Percentiles rank a stretch among this genome's conserved stretches.
phyloP scores from a whole-genome alignment of 2,797 vertebrate species.

The Chromis chromis region DNA sequence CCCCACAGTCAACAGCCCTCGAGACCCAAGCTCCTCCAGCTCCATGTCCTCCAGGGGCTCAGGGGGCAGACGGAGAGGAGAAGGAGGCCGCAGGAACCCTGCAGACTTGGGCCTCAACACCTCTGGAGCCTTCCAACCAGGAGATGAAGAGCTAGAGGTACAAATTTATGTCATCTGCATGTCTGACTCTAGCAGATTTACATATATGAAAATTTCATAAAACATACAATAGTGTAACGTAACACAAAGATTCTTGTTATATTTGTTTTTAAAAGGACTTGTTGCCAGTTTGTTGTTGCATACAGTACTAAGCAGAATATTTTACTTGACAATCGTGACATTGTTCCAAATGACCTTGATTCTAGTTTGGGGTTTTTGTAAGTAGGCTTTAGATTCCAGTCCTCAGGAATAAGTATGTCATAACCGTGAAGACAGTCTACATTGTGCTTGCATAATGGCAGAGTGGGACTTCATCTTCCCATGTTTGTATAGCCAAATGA shows the following conservation, averaged over 20 bases:
- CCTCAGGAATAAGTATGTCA: too few species aligned
- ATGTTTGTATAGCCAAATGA: too few species aligned
- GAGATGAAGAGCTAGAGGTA: conserved; percentile 90
- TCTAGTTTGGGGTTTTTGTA: too few species aligned
- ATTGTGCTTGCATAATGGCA: too few species aligned
- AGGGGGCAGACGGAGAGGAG: conserved; percentile 93
- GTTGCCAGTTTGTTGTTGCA: too few species aligned
- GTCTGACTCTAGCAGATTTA: neutral
- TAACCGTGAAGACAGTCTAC: too few species aligned
- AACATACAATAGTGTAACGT: neutral
- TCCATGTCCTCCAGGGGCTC: conserved; percentile 97
- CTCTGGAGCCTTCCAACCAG: conserved; percentile 91
- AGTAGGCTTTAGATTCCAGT: too few species aligned
- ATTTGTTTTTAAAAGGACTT: too few species aligned
- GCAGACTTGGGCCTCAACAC: conserved; percentile 90
- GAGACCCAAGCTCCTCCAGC: conserved; percentile 97
- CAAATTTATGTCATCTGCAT: neutral
- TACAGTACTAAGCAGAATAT: too few species aligned
- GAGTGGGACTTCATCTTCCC: too few species aligned
- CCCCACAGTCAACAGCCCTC: conserved; percentile 92
- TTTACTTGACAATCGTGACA: too few species aligned
- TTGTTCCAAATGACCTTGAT: too few species aligned
- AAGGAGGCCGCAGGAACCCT: conserved; percentile 91
- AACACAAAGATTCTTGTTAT: neutral
- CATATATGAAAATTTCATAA: neutral